A percentile compares a stretch with the other conserved stretches of the same genome.
Evolutionary conservation across 2,888 invertebrate species (phyloP).

Genomic region (Hyppa rectilinea): DNA sequence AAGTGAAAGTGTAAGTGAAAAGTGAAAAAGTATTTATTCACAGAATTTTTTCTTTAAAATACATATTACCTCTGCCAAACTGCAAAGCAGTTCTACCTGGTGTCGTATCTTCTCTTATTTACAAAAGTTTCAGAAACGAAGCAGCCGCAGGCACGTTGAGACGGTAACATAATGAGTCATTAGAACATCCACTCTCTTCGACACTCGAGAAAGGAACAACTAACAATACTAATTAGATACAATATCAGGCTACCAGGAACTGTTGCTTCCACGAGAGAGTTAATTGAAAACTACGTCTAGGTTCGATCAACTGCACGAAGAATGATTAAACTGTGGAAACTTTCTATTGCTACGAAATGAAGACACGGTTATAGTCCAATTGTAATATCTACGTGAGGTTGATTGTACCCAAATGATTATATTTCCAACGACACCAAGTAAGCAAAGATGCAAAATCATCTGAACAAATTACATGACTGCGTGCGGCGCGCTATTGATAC

Average conservation of each 20-base stretch:
- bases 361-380: background rate
- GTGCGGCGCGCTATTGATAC: background rate
- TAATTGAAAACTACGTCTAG: background rate
- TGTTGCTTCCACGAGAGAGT: background rate
- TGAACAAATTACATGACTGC: constrained; percentile 7
- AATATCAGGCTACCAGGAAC: background rate
- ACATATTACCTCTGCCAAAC: too few species aligned
- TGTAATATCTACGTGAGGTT: background rate
- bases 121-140: background rate
- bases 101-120: too few species aligned
- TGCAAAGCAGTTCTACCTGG: too few species aligned
- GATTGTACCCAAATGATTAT: background rate
- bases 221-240: background rate
- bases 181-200: background rate
- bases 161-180: background rate
- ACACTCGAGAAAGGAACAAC: background rate
- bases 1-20: too few species aligned
- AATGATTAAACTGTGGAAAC: background rate
- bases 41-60: too few species aligned
- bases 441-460: constrained; percentile 1
- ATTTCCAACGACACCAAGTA: background rate
- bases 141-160: background rate
- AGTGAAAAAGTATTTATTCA: too few species aligned
- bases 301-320: background rate
- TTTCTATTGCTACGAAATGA: background rate